phyloP scores from a whole-genome alignment of 1,140 invertebrate genomes.

The Adoxophyes honmai region DNA sequence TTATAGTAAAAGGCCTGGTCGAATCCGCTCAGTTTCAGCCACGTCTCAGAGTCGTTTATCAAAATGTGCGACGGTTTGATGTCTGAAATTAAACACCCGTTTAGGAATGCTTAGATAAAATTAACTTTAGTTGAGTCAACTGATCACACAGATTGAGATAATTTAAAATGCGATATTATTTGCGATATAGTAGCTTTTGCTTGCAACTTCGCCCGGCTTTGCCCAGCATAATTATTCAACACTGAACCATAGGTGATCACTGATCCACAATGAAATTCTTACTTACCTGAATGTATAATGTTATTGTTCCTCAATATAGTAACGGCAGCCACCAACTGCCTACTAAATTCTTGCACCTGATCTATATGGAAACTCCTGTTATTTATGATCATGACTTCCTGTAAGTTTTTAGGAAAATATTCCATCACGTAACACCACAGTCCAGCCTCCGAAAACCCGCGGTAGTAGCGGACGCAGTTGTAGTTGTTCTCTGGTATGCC shows the following conservation, averaged over 20 bases:
- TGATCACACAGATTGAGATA: too few species aligned
- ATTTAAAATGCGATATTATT: too few species aligned
- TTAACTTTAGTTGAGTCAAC: too few species aligned
- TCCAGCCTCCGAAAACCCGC: conserved; percentile 20
- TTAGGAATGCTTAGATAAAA: too few species aligned
- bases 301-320: conserved; percentile 31
- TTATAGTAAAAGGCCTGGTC: conserved; percentile 28
- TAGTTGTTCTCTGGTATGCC: conserved; percentile 26
- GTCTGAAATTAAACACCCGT: conserved; percentile 35
- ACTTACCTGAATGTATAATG: conserved; percentile 45
- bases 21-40: conserved; percentile 47
- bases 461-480: conserved; percentile 24
- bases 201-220: too few species aligned
- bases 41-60: conserved; percentile 26
- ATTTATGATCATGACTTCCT: conserved; percentile 23
- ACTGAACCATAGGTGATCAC: not conserved
- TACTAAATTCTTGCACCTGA: conserved; percentile 35
- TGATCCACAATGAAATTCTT: not conserved
- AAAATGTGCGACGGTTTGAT: conserved; percentile 52
- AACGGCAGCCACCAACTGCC: conserved; percentile 40
- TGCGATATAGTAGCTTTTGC: too few species aligned
- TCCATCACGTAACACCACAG: conserved; percentile 41
- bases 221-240: conserved; percentile 2
- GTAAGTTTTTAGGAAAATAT: conserved; percentile 42
- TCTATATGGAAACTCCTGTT: conserved; percentile 34